phyloP scores from a whole-genome alignment of 2,888 invertebrate species.

The Bembecia ichneumoniformis region DNA sequence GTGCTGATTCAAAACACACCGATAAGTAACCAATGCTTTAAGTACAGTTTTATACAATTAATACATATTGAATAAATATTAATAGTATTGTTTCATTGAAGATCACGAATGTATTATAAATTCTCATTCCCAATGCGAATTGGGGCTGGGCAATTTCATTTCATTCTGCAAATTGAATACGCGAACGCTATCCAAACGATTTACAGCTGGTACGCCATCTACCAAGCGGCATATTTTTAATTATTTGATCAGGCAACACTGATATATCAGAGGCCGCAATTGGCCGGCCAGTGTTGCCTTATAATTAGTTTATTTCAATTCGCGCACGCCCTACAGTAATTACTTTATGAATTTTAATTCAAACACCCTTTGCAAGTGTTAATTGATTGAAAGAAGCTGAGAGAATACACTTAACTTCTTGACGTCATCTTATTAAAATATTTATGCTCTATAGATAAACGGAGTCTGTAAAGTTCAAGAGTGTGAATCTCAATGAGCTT shows the following conservation, averaged over 20 bases:
- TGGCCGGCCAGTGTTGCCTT: conserved; percentile 40
- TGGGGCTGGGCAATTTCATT: conserved; percentile 29
- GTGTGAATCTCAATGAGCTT: too few relatives aligned
- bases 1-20: too few relatives aligned
- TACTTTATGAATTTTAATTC: conserved; percentile 47
- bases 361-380: conserved; percentile 23
- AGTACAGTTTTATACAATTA: neutral
- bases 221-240: conserved; percentile 53
- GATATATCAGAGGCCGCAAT: conserved; percentile 60
- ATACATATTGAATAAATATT: neutral
- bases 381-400: conserved; percentile 19
- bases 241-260: conserved; percentile 64
- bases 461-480: too few relatives aligned
- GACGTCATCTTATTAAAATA: too few relatives aligned
- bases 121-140: conserved; percentile 28
- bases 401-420: neutral
- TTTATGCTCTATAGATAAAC: too few relatives aligned
- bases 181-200: conserved; percentile 29
- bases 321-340: conserved; percentile 41
- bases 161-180: conserved; percentile 55
- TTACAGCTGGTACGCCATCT: conserved; percentile 39
- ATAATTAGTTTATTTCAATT: conserved; percentile 57
- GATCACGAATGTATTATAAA: conserved; percentile 21
- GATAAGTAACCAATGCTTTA: too few relatives aligned
- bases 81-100: conserved; percentile 10